Percentiles rank a stretch among this genome's conserved stretches.
These are phyloP conservation scores for Hemibagrus guttatus DNA, from an alignment of 2,797 vertebrate genomes.

Conservation along the genomic window DNA sequence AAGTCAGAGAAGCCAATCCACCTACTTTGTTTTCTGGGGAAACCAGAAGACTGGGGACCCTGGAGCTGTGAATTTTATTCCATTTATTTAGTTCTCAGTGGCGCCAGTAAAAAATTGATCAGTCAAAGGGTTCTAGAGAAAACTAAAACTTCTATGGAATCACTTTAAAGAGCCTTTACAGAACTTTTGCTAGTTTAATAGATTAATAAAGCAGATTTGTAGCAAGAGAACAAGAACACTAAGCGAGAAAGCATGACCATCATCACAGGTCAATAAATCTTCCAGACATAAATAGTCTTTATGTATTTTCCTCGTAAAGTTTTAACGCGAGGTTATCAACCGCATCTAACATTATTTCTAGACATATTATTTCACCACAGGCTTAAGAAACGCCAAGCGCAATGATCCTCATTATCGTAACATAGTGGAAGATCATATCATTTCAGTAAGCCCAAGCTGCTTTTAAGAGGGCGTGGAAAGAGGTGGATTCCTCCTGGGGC, in stretches of 20 bases:
- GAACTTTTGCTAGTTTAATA: not conserved
- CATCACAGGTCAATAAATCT: not conserved
- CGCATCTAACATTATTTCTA: not conserved
- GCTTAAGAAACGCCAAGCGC: constrained; percentile 51
- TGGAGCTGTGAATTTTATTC: not conserved
- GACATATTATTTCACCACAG: constrained; percentile 49
- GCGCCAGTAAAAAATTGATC: not conserved
- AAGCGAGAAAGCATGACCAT: not conserved
- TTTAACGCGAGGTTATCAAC: not conserved
- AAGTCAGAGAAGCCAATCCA: not conserved
- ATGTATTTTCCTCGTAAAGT: not conserved
- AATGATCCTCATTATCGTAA: constrained; percentile 71
- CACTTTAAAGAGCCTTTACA: not conserved
- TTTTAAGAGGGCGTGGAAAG: constrained; percentile 47
- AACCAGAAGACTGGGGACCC: too few relatives aligned
- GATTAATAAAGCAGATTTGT: not conserved
- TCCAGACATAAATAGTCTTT: not conserved
- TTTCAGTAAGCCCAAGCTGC: constrained; percentile 60
- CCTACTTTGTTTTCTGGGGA: not conserved
- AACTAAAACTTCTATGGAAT: not conserved
- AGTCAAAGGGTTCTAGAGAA: not conserved
- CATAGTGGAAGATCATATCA: constrained; percentile 63
- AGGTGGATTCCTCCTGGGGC: constrained; percentile 60
- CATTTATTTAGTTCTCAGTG: not conserved
- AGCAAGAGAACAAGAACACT: not conserved